Evolutionary conservation across 2,888 invertebrate species (phyloP), one percentile per base, ranked within the genome.

Genomic region (Drosophila anomelani): DNA sequence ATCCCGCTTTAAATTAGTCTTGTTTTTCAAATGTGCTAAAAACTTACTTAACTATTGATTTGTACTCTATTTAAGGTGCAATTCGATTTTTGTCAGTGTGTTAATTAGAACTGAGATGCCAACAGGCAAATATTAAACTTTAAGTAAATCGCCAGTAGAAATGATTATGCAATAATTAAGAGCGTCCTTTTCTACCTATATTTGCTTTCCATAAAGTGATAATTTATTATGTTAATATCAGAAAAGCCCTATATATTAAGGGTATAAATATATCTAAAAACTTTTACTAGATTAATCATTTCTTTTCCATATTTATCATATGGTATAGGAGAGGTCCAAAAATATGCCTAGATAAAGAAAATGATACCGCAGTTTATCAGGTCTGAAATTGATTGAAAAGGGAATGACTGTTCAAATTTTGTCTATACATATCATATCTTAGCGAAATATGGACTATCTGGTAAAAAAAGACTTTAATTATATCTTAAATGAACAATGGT

Each of bases 301-400:
- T 23, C 1, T 7, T 23, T 15, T 44, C 4, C 15, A 9, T 23
- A 23, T 44, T 23, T 23, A 44, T 44, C 15, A 44, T 23, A 2
- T 23, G 44, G 43, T 20, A n/a, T 13, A 41, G 7, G 23, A 36
- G 13, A 32, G 39, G n/a, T 12, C 41, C 59, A 10, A 41, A 60
- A 60, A 60, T 38, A 60, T 17, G 6, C 23, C 13, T 13, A 58
- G 60, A 60, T 60, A 60, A 58, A 23, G 58, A n/a, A 32, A 39
- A 23, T 56, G 57, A 60, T 20, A 39, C 2, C 15, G 12, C 9
- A 29, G 8, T 34, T 58, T 38, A 29, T 60, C 6, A 60, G n/a
- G 4, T 3, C 10, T 13, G 20, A 53, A 53, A 39, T 38, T 56
- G 38, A 55, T 57, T 41, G 32, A 56, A 41, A 41, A 41, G 2